Conservation (phyloP, 2,888 invertebrate genomes). For the Nomada hirtipes region DNA sequence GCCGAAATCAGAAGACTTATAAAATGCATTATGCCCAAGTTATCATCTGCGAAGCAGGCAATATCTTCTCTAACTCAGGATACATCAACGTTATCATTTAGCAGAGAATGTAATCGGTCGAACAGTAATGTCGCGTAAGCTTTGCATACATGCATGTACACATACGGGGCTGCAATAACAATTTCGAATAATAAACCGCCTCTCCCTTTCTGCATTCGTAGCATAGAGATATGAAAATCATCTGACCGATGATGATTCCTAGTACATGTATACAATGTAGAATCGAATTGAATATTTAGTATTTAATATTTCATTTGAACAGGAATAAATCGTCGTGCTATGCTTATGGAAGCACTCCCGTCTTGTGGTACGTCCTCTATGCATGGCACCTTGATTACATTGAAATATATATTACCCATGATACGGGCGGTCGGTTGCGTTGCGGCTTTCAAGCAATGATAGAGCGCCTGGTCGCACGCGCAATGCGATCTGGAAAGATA, state of each 20-base stretch:
- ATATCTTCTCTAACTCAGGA: conserved; percentile 30
- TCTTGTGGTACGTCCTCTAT: conserved; percentile 86
- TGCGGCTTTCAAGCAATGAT: conserved; percentile 91
- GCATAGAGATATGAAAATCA: conserved; percentile 38
- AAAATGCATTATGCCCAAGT: conserved; percentile 53
- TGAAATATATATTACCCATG: conserved; percentile 95
- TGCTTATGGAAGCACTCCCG: conserved; percentile 33
- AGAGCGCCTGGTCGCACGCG: conserved; percentile 93
- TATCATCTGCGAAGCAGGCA: conserved; percentile 66
- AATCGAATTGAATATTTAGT: too few species aligned
- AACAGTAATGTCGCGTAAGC: conserved; percentile 10
- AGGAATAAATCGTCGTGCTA: conserved; percentile 68
- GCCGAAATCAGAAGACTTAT: conserved; percentile 53
- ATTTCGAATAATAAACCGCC: conserved; percentile 14
- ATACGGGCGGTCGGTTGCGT: conserved; percentile 89
- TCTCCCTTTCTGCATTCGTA: background rate
- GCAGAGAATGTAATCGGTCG: background rate
- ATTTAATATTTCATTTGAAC: conserved; percentile 63
- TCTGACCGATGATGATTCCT: background rate
- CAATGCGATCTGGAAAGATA: conserved; percentile 90
- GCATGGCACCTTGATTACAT: conserved; percentile 91
- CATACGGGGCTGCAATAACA: conserved; percentile 18
- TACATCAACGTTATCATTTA: background rate
- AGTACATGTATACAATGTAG: too few species aligned
- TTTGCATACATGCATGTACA: conserved; percentile 31